A percentile compares a stretch with the other conserved stretches of the same genome.
These are phyloP conservation scores for Sinelater perroti DNA, from an alignment of 2,888 invertebrate species.

Conservation along the genomic window DNA sequence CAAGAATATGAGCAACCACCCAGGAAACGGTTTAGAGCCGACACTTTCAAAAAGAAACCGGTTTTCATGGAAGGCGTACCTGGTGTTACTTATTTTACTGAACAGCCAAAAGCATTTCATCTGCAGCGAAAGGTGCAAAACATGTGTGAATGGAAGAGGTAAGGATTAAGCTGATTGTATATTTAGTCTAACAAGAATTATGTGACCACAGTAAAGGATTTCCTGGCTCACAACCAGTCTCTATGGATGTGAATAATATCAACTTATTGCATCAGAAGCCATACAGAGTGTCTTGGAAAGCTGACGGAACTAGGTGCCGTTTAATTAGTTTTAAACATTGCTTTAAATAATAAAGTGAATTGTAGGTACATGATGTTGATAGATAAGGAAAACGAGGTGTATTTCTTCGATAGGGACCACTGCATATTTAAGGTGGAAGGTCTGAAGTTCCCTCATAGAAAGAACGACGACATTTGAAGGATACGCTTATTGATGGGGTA, in stretches of 20 bases:
- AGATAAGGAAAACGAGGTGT: constrained; percentile 83
- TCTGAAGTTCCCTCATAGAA: constrained; percentile 80
- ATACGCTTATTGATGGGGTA: constrained; percentile 94
- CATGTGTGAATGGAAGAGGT: constrained; percentile 82
- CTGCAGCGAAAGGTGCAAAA: constrained; percentile 79
- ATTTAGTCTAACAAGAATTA: constrained; percentile 9
- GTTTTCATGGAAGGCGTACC: constrained; percentile 88
- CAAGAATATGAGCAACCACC: constrained; percentile 13
- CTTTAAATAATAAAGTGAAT: constrained; percentile 7
- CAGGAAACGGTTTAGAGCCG: constrained; percentile 18
- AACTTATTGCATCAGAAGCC: constrained; percentile 77
- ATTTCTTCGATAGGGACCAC: constrained; percentile 95
- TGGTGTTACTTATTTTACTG: constrained; percentile 77
- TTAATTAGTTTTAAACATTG: constrained; percentile 24
- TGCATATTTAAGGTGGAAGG: constrained; percentile 86
- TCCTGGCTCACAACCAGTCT: constrained; percentile 97
- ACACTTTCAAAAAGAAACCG: constrained; percentile 64
- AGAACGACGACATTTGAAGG: constrained; percentile 74
- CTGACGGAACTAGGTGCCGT: constrained; percentile 94
- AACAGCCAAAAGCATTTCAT: constrained; percentile 64
- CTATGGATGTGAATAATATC: constrained; percentile 89
- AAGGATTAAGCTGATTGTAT: constrained; percentile 29
- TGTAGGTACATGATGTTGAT: constrained; percentile 95
- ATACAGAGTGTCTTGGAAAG: constrained; percentile 99
- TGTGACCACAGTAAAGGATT: constrained; percentile 71